These are phyloP conservation scores for human DNA, from an alignment of 2,113 vertebrate species.

Conservation along the genomic window DNA sequence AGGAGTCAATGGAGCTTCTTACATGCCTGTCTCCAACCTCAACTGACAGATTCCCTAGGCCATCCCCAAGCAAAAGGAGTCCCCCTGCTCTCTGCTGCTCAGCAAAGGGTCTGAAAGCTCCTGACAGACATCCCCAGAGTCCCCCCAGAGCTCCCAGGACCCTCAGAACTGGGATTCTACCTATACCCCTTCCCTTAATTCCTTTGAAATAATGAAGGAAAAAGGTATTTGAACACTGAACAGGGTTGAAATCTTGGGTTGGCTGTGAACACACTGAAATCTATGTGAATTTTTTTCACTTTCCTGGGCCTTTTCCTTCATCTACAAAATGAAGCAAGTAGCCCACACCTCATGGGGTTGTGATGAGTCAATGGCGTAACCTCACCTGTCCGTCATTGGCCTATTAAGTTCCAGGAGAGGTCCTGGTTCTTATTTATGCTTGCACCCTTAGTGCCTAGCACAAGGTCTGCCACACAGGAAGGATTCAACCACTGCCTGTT, in stretches of 20 bases:
- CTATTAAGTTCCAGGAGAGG: background rate
- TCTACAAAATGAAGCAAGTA: background rate
- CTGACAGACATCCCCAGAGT: background rate
- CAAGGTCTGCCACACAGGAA: background rate
- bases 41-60: background rate
- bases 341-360: background rate
- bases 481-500: background rate
- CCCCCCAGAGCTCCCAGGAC: background rate
- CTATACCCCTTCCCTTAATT: background rate
- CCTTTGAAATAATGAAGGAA: background rate
- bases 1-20: background rate
- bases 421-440: background rate
- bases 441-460: background rate
- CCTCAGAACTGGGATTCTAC: background rate
- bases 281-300: background rate
- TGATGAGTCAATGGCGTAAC: background rate
- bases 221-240: background rate
- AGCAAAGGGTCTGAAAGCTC: background rate
- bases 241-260: background rate
- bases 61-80: background rate
- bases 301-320: background rate
- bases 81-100: background rate
- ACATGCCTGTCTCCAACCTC: background rate
- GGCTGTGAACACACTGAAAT: background rate
- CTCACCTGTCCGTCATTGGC: background rate